Evolutionary conservation across 2,888 invertebrate genomes (phyloP).

Genomic region (Formica aserva): DNA sequence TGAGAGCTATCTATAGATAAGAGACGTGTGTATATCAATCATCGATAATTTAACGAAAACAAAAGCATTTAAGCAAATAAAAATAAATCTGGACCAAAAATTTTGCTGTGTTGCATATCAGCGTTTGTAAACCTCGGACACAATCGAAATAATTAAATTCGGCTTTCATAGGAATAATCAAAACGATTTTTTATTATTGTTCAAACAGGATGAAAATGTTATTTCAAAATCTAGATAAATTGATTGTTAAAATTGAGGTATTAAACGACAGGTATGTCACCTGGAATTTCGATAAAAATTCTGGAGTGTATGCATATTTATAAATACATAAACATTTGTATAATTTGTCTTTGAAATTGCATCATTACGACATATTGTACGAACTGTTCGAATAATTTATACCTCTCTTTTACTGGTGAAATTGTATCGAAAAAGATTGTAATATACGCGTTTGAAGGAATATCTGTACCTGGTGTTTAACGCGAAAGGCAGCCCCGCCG

Average conservation of each 20-base stretch:
- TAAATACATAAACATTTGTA: neutral
- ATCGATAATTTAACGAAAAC: neutral
- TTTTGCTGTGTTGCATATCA: neutral
- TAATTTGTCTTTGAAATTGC: neutral
- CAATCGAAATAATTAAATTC: neutral
- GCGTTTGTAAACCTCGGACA: neutral
- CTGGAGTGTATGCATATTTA: neutral
- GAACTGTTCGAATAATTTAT: neutral
- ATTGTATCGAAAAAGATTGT: neutral
- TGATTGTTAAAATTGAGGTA: conserved; percentile 1
- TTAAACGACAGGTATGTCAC: neutral
- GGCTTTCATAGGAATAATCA: neutral
- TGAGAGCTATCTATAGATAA: conserved; percentile 24
- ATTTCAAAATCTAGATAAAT: neutral
- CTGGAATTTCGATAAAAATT: neutral
- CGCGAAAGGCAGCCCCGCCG: neutral
- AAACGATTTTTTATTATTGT: conserved; percentile 19
- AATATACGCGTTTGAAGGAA: neutral
- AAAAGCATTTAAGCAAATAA: conserved; percentile 9
- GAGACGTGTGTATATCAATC: conserved; percentile 22
- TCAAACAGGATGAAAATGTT: neutral
- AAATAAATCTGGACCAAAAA: neutral
- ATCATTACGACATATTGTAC: conserved; percentile 8
- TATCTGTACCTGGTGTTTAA: neutral
- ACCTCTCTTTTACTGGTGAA: neutral